Percentiles rank a stretch among this genome's conserved stretches.
Evolutionary conservation across 2,888 invertebrate genomes (phyloP).

Genomic region (Bimastos eiseni): DNA sequence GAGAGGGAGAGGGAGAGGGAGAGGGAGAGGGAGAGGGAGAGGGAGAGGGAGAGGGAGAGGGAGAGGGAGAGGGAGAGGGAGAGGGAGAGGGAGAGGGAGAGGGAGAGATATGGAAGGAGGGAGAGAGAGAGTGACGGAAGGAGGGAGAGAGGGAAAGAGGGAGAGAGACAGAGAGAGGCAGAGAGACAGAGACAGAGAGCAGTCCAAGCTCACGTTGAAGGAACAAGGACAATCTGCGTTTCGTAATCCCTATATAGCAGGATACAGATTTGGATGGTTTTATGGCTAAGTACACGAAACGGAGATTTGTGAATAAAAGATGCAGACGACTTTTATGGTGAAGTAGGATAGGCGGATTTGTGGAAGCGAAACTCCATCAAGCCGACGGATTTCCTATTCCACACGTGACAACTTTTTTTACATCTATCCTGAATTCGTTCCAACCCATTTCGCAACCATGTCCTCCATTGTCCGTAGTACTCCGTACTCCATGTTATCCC

Average conservation of each 20-base stretch:
- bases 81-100: slow-evolving; percentile 34
- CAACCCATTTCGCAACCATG: not conserved
- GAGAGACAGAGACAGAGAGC: slow-evolving; percentile 35
- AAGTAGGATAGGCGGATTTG: too few species aligned
- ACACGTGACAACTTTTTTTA: not conserved
- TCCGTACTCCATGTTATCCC: not conserved
- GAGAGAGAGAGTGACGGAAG: slow-evolving; percentile 30
- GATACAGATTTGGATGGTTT: not conserved
- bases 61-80: slow-evolving; percentile 2
- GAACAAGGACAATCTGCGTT: not conserved
- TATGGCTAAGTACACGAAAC: not conserved
- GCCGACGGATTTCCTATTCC: not conserved
- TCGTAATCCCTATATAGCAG: not conserved
- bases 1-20: slow-evolving; percentile 8
- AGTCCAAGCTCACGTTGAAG: not conserved
- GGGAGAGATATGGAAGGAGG: slow-evolving; percentile 37
- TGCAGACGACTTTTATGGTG: too few species aligned
- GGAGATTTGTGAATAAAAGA: too few species aligned
- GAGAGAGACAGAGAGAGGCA: slow-evolving; percentile 39
- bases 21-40: too few species aligned
- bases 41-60: too few species aligned
- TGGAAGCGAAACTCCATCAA: not conserved
- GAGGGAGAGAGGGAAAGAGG: slow-evolving; percentile 41
- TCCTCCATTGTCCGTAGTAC: not conserved
- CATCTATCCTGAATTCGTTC: not conserved